phyloP scores from a whole-genome alignment of 2,888 invertebrate genomes.

The Antitype chi region DNA sequence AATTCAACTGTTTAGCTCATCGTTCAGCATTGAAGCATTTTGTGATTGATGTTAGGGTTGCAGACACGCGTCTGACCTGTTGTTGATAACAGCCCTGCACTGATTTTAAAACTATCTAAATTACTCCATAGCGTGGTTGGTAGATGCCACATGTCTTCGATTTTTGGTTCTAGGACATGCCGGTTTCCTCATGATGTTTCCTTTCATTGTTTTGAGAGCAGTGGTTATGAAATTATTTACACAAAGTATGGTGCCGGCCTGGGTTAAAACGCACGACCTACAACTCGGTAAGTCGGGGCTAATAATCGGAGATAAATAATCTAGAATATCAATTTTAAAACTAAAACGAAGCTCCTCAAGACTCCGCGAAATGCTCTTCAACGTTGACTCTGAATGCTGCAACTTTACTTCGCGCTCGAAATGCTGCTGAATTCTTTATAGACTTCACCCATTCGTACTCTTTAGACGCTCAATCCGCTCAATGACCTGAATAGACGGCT shows the following conservation, averaged over 20 bases:
- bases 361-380: neutral
- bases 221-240: too few species aligned
- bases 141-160: too few species aligned
- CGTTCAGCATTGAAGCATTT: neutral
- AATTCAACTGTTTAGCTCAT: neutral
- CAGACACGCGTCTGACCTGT: too few species aligned
- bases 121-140: too few species aligned
- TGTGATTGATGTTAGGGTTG: neutral
- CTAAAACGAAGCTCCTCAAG: too few species aligned
- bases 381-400: slow-evolving; percentile 9
- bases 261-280: too few species aligned
- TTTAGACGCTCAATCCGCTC: neutral
- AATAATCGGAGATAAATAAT: too few species aligned
- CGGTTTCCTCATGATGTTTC: too few species aligned
- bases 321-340: neutral
- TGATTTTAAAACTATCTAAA: neutral
- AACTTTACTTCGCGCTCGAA: neutral
- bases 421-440: slow-evolving; percentile 33
- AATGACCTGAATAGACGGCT: neutral
- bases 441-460: slow-evolving; percentile 12
- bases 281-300: too few species aligned
- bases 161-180: too few species aligned
- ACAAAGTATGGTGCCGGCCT: too few species aligned
- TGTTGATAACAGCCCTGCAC: neutral
- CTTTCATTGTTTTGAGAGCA: too few species aligned